phyloP scores from a whole-genome alignment of 2,113 vertebrate species.

The Meles meles region DNA sequence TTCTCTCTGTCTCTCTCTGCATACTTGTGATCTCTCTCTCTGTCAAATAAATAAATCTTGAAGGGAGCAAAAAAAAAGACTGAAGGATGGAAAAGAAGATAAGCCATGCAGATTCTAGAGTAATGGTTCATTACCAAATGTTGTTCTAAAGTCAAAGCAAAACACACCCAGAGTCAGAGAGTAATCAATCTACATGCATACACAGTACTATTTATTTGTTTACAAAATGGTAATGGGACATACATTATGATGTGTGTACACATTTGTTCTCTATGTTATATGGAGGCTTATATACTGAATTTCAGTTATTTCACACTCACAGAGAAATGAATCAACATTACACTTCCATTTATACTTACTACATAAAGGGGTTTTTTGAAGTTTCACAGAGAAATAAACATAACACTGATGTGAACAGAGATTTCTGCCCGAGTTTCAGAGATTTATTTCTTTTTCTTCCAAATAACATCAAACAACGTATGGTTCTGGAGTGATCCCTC shows the following conservation, averaged over 20 bases:
- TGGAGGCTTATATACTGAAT: slow-evolving; percentile 64
- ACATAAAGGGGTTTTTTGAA: background rate
- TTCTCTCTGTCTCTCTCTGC: too few relatives aligned
- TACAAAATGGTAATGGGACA: slow-evolving; percentile 63
- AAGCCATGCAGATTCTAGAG: background rate
- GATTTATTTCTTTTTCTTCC: slow-evolving; percentile 37
- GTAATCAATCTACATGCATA: background rate
- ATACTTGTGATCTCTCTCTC: too few relatives aligned
- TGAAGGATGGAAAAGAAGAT: background rate
- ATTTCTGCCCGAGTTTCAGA: background rate
- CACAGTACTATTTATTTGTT: background rate
- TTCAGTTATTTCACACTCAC: slow-evolving; percentile 49
- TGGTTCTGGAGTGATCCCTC: background rate
- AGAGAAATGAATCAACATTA: background rate
- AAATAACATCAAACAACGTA: background rate
- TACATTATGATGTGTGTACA: background rate
- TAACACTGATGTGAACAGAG: background rate
- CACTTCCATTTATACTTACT: background rate
- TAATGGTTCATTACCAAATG: background rate
- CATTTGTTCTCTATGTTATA: slow-evolving; percentile 34
- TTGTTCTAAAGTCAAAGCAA: background rate
- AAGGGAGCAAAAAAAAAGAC: too few relatives aligned
- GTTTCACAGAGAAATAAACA: background rate
- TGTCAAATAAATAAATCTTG: too few relatives aligned
- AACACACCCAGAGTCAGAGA: background rate